Conservation (phyloP, 1,140 invertebrate genomes). For the Hycleus cichorii region DNA sequence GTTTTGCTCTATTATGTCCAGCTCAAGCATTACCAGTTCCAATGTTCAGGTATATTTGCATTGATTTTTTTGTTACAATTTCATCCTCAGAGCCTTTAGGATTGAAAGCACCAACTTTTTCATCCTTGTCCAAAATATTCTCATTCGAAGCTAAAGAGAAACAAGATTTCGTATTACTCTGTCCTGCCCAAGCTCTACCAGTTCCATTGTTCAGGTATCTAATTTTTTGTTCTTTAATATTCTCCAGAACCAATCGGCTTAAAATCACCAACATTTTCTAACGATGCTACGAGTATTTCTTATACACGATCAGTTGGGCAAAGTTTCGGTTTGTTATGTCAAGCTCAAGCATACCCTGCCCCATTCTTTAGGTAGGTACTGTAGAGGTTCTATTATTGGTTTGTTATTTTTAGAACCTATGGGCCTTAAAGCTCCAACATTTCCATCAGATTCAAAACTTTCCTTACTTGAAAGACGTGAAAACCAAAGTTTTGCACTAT, state of each 20-base stretch:
- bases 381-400: background rate
- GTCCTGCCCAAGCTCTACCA: constrained; percentile 53
- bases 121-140: constrained; percentile 48
- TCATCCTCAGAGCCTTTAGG: constrained; percentile 52
- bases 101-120: constrained; percentile 60
- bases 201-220: constrained; percentile 41
- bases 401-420: constrained; percentile 42
- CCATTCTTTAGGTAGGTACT: constrained; percentile 44
- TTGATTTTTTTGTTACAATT: background rate
- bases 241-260: constrained; percentile 56
- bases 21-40: constrained; percentile 55
- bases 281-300: constrained; percentile 47
- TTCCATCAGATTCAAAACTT: constrained; percentile 39
- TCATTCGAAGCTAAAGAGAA: constrained; percentile 45
- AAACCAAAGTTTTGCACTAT: constrained; percentile 42
- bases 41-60: constrained; percentile 42
- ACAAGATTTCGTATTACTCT: constrained; percentile 47
- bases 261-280: constrained; percentile 60
- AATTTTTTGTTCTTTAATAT: constrained; percentile 1
- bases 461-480: constrained; percentile 24
- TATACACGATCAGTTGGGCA: constrained; percentile 19
- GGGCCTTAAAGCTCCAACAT: constrained; percentile 46
- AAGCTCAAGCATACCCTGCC: constrained; percentile 46
- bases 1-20: constrained; percentile 44
- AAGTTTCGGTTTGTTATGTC: constrained; percentile 45